A percentile compares a stretch with the other conserved stretches of the same genome.
Conservation (phyloP, 2,797 vertebrate species). For the Gymnopithys bicolor region DNA sequence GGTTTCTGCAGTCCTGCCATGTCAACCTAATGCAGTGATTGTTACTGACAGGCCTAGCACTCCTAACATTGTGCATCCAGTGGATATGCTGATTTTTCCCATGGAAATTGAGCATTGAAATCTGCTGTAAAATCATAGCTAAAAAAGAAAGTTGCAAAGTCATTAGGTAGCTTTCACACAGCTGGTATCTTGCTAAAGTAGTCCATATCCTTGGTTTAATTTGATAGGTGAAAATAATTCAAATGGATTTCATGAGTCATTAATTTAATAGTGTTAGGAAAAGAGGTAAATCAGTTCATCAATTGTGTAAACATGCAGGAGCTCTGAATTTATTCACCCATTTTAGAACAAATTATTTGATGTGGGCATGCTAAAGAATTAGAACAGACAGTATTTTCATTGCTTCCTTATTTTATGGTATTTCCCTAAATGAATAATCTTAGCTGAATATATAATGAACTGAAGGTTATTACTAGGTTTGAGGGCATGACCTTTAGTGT, state of each 20-base stretch:
- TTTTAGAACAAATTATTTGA: neutral
- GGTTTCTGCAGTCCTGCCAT: conserved; percentile 1
- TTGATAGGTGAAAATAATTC: neutral
- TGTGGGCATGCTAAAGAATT: neutral
- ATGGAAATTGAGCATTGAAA: neutral
- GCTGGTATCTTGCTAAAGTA: neutral
- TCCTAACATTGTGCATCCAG: neutral
- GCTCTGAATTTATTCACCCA: neutral
- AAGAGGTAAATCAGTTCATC: neutral
- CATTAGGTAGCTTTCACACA: neutral
- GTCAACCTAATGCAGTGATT: neutral
- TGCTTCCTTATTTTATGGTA: neutral
- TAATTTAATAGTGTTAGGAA: neutral
- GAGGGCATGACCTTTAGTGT: neutral
- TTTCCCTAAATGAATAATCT: neutral
- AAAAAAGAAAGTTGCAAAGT: neutral
- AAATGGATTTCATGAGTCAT: neutral
- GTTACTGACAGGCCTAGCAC: neutral
- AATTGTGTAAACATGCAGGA: neutral
- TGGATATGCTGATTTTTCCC: neutral
- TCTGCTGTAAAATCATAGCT: neutral
- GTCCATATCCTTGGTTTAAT: neutral
- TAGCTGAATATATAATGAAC: neutral
- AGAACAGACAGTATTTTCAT: neutral
- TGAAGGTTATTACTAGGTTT: neutral